phyloP scores from a whole-genome alignment of 2,797 vertebrate species.

The Anguilla obscura region DNA sequence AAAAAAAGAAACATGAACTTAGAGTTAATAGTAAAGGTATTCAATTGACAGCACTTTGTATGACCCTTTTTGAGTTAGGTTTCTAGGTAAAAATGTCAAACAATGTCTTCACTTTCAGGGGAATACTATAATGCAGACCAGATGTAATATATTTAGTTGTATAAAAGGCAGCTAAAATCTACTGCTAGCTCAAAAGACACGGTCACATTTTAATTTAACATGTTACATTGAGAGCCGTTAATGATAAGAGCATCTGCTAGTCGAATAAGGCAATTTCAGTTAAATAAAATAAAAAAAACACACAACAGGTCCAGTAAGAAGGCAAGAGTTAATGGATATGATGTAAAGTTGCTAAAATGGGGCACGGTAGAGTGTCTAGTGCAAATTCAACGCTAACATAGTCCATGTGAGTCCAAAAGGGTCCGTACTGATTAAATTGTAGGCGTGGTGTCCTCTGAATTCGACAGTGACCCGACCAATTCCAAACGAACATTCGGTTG shows the following conservation, averaged over 20 bases:
- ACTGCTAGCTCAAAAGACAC: too few relatives aligned
- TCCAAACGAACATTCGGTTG: background rate
- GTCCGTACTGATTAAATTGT: background rate
- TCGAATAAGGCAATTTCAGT: too few relatives aligned
- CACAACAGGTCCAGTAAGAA: too few relatives aligned
- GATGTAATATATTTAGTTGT: background rate
- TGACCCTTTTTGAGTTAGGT: background rate
- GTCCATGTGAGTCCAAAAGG: too few relatives aligned
- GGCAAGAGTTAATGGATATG: background rate
- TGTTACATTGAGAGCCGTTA: too few relatives aligned
- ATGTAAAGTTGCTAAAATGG: background rate
- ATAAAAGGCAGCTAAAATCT: too few relatives aligned
- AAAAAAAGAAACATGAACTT: background rate
- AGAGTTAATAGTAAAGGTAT: background rate
- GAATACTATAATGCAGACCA: background rate
- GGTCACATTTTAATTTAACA: too few relatives aligned
- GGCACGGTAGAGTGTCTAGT: background rate
- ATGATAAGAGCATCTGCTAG: too few relatives aligned
- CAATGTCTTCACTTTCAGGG: background rate
- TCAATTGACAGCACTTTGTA: background rate
- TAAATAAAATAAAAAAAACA: too few relatives aligned
- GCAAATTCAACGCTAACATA: too few relatives aligned
- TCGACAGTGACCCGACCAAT: background rate
- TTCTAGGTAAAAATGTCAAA: background rate
- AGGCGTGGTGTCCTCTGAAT: background rate